A percentile compares a stretch with the other conserved stretches of the same genome.
Conservation (phyloP, 2,797 vertebrate genomes). For the Paedocypris micromegethes region DNA sequence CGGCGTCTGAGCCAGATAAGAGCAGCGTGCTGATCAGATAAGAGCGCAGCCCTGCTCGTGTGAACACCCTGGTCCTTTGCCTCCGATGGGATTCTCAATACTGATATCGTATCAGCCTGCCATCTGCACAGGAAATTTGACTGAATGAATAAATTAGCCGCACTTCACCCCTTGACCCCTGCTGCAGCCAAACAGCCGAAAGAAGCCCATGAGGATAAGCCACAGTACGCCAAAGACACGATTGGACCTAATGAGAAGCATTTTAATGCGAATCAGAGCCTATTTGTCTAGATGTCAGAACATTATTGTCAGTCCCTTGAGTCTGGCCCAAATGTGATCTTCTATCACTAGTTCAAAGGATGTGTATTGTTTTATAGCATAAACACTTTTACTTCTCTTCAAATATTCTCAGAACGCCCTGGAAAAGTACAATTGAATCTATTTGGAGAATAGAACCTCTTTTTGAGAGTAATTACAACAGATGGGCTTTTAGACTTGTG, state of each 20-base stretch:
- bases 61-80: constrained; percentile 40
- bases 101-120: constrained; percentile 73
- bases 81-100: constrained; percentile 51
- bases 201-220: constrained; percentile 62
- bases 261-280: constrained; percentile 31
- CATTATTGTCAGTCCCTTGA: constrained; percentile 33
- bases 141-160: constrained; percentile 81
- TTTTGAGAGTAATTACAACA: constrained; percentile 30
- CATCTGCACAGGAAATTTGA: constrained; percentile 80
- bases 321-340: constrained; percentile 36
- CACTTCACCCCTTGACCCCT: constrained; percentile 72
- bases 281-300: constrained; percentile 22
- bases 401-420: neutral
- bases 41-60: constrained; percentile 60
- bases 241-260: constrained; percentile 56
- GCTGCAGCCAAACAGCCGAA: constrained; percentile 57
- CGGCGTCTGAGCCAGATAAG: constrained; percentile 74
- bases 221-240: constrained; percentile 54
- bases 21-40: constrained; percentile 61
- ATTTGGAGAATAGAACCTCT: constrained; percentile 20
- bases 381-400: constrained; percentile 7
- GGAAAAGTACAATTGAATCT: constrained; percentile 29
- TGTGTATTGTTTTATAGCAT: constrained; percentile 31
- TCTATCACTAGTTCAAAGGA: constrained; percentile 31
- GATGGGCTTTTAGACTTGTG: constrained; percentile 36